phyloP scores from a whole-genome alignment of 1,140 invertebrate genomes.

The Pomacea maculata region DNA sequence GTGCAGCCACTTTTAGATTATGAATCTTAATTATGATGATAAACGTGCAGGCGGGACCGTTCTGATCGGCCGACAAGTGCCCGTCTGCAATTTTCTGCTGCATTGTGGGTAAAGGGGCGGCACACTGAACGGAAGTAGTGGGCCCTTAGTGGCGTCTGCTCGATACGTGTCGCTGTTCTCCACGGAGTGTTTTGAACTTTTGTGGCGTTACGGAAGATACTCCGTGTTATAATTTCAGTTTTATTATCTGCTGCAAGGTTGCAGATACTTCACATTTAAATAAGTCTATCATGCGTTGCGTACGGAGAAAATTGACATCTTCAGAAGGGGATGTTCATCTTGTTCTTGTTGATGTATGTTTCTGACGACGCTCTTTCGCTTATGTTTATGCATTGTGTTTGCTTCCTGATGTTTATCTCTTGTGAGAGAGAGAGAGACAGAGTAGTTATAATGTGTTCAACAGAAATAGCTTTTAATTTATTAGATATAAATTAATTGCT shows the following conservation, averaged over 20 bases:
- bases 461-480: too few relatives aligned
- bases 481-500: too few relatives aligned
- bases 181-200: neutral
- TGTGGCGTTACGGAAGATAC: neutral
- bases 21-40: too few relatives aligned
- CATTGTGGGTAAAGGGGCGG: slow-evolving; percentile 27
- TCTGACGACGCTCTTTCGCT: neutral
- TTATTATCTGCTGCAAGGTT: neutral
- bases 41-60: too few relatives aligned
- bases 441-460: too few relatives aligned
- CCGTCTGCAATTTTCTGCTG: neutral
- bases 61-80: too few relatives aligned
- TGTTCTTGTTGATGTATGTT: slow-evolving; percentile 8
- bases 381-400: too few relatives aligned
- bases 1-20: too few relatives aligned
- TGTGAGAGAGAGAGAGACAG: too few relatives aligned
- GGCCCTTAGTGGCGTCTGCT: slow-evolving; percentile 2
- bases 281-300: slow-evolving; percentile 3
- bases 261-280: neutral
- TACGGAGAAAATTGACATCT: neutral
- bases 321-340: neutral
- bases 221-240: too few relatives aligned
- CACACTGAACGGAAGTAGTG: slow-evolving; percentile 8
- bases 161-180: neutral
- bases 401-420: too few relatives aligned